A percentile compares a stretch with the other conserved stretches of the same genome.
These are phyloP conservation scores for Apodemia mormo DNA, from an alignment of 2,888 invertebrate genomes.

Conservation along the genomic window DNA sequence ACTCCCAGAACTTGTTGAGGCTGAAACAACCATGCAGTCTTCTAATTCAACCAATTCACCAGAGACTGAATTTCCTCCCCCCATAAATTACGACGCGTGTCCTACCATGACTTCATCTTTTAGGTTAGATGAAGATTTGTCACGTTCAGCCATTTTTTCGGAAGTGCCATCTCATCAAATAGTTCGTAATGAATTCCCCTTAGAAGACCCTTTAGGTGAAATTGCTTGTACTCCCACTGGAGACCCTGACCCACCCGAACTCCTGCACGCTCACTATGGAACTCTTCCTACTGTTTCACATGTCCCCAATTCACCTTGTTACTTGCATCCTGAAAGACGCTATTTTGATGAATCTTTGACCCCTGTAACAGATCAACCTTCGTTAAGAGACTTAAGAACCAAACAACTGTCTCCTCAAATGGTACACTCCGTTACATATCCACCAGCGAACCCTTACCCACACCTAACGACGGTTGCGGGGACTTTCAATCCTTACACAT, in stretches of 20 bases:
- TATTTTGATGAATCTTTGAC: conserved; percentile 49
- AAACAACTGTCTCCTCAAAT: conserved; percentile 58
- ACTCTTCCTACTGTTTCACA: conserved; percentile 72
- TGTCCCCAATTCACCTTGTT: conserved; percentile 73
- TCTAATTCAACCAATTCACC: conserved; percentile 67
- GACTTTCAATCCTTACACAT: conserved; percentile 73
- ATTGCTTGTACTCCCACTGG: conserved; percentile 63
- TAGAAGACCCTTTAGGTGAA: conserved; percentile 53
- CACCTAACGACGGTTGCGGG: conserved; percentile 75
- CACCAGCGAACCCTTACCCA: conserved; percentile 72
- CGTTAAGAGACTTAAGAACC: conserved; percentile 62
- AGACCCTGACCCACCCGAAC: conserved; percentile 62
- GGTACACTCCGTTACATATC: conserved; percentile 72
- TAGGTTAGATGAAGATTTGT: conserved; percentile 38
- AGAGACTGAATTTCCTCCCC: conserved; percentile 69
- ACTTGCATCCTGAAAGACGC: conserved; percentile 66
- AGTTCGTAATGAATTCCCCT: conserved; percentile 57
- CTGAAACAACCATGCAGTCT: conserved; percentile 75
- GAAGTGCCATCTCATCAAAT: conserved; percentile 65
- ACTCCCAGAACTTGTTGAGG: conserved; percentile 63
- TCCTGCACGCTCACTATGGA: conserved; percentile 71
- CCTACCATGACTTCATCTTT: conserved; percentile 47
- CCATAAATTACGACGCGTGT: conserved; percentile 71
- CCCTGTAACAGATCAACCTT: conserved; percentile 44
- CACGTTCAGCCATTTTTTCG: conserved; percentile 55